Conservation (phyloP, 2,113 vertebrate species). For the Nycticebus coucang region DNA sequence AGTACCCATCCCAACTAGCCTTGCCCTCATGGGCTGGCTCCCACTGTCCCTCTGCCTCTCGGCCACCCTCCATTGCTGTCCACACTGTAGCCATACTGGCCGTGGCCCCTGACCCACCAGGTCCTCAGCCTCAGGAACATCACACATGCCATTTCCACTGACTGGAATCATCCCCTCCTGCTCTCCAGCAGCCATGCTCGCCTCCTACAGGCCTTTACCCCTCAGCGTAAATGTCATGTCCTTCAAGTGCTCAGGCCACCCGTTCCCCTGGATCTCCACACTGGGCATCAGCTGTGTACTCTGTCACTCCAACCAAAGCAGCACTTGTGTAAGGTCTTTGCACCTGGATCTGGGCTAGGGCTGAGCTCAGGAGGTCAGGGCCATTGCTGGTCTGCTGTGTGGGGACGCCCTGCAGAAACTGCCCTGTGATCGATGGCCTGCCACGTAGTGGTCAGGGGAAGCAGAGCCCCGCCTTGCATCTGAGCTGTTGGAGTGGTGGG, state of each 20-base stretch:
- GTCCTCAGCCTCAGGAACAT: too few species aligned
- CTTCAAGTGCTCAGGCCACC: neutral
- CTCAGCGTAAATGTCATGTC: rapidly evolving
- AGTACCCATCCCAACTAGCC: too few species aligned
- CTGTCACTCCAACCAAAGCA: rapidly evolving
- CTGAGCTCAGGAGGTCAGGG: neutral
- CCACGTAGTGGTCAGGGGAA: neutral
- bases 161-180: neutral
- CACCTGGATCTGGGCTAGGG: neutral
- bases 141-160: neutral
- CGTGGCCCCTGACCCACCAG: neutral
- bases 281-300: neutral
- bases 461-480: neutral
- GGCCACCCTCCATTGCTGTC: neutral
- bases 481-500: too few species aligned
- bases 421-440: neutral
- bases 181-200: neutral
- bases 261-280: neutral
- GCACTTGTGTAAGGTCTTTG: rapidly evolving
- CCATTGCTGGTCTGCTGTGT: rapidly evolving
- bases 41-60: neutral
- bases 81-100: neutral
- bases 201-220: neutral
- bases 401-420: neutral
- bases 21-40: neutral